phyloP scores from a whole-genome alignment of 2,113 vertebrate genomes.

The Myocastor coypus region DNA sequence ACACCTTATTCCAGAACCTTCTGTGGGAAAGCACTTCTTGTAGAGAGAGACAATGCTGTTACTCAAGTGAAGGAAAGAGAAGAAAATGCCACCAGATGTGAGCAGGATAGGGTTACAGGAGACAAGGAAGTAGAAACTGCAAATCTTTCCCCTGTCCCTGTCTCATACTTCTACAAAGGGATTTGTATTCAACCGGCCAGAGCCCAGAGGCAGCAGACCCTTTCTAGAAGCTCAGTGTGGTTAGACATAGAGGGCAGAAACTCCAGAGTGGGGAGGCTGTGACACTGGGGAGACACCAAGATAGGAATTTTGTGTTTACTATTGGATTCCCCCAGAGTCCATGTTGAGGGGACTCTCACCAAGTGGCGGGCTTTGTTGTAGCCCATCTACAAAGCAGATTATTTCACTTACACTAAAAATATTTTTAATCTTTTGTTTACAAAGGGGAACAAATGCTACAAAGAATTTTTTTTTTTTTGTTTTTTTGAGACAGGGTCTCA shows the following conservation, averaged over 20 bases:
- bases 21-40: neutral
- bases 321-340: neutral
- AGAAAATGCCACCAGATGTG: neutral
- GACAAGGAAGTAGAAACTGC: neutral
- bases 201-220: neutral
- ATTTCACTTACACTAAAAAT: neutral
- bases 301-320: neutral
- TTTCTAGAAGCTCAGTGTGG: neutral
- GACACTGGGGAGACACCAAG: neutral
- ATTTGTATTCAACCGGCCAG: neutral
- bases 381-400: neutral
- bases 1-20: constrained; percentile 41
- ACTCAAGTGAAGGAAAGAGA: neutral
- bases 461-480: too few species aligned
- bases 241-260: neutral
- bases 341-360: neutral
- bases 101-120: neutral
- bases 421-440: neutral
- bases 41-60: neutral
- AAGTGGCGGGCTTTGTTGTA: neutral
- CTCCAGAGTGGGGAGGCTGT: rapidly evolving
- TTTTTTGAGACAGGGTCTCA: too few species aligned
- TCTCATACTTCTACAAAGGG: neutral
- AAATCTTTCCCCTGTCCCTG: constrained; percentile 14
- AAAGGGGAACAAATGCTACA: neutral